Evolutionary conservation across 2,888 invertebrate genomes (phyloP).

Genomic region (Cephus runcator): DNA sequence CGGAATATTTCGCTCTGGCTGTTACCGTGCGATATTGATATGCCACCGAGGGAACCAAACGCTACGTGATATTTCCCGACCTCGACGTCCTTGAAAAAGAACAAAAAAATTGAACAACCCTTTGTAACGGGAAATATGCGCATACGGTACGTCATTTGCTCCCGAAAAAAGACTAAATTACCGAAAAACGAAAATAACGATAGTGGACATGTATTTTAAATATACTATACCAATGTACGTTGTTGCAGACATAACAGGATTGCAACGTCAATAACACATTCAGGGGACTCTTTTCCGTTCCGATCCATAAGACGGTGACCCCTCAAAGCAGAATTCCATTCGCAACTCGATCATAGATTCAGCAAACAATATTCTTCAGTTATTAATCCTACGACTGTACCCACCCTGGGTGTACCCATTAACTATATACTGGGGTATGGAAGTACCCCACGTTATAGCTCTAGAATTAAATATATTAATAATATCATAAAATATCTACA

Average conservation of each 20-base stretch:
- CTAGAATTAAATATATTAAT: background rate
- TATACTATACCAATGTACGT: background rate
- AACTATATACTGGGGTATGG: no score
- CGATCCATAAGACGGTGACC: background rate
- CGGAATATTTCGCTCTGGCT: slow-evolving; percentile 48
- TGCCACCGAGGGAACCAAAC: slow-evolving; percentile 41
- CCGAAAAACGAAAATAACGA: background rate
- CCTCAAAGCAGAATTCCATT: background rate
- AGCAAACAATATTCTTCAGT: no score
- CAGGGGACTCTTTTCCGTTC: background rate
- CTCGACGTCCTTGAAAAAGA: background rate
- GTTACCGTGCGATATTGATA: slow-evolving; percentile 45
- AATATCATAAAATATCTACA: background rate
- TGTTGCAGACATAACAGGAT: background rate
- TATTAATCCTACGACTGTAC: no score
- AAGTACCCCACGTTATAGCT: background rate
- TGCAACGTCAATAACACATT: background rate
- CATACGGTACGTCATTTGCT: background rate
- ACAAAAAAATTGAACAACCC: background rate
- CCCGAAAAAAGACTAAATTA: background rate
- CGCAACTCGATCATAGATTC: background rate
- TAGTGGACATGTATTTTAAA: background rate
- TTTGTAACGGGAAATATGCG: background rate
- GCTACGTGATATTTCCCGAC: slow-evolving; percentile 10
- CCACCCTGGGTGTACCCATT: no score